Base-by-base conservation (phyloP, 2,888 invertebrate genomes). In the Nomada goodeniana region DNA sequence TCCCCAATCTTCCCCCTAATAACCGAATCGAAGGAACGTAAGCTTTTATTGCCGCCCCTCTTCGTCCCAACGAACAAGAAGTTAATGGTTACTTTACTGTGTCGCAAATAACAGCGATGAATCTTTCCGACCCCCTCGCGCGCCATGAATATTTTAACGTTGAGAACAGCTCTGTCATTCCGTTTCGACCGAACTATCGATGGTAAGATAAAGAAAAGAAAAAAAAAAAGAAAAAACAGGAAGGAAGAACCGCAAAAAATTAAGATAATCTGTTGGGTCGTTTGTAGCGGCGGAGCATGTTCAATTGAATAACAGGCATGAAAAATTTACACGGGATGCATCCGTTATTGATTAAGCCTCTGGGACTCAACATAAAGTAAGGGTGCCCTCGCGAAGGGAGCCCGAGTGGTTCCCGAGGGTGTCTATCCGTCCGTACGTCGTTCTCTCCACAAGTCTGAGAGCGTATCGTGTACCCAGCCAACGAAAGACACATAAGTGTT, bases 281-380 rank as follows among this genome's bases (percentile, higher is more conserved):
- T 73, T 75, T 57, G 36, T 44, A 70, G 29, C 73, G 68, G 55
- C n/a, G 69, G 47, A 55, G 70, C 59, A 68, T 64, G 76, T 85
- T 70, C 83, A 80, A 88, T 89, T 80, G 80, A 85, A 86, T 90
- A 90, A 90, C 87, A 86, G 89, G 81, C 76, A 84, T 69, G 81
- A 89, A 84, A 85, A 91, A 91, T 89, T 88, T 84, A 85, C 84
- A 75, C 86, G 81, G 81, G 83, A 86, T 82, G 83, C 88, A 88
- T 86, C 80, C 90, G 89, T 89, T 90, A 90, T 90, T 90, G 90
- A 90, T 90, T 90, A 87, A 88, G 87, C 88, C 91, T 88, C 85
- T 80, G 86, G 90, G 89, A 84, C 80, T 84, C 70, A 47, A 74
- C 80, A 82, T 71, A 83, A 89, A 86, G 84, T 84, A 84, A 89